Percentiles rank a stretch among this genome's conserved stretches.
Conservation (phyloP, 2,113 vertebrate species). For the Ursus arctos region DNA sequence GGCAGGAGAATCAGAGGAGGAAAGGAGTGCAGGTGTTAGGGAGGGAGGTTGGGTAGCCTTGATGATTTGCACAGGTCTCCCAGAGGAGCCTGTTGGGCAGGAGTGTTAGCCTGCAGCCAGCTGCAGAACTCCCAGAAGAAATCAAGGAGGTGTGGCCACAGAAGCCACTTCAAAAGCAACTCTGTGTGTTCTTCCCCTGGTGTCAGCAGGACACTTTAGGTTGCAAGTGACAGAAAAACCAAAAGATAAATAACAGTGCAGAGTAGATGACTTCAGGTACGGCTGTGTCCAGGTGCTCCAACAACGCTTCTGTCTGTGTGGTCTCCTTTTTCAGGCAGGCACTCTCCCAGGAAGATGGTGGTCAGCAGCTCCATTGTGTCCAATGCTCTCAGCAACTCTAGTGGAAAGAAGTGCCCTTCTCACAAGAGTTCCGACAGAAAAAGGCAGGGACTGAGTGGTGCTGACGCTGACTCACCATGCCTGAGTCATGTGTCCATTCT, state of each 20-base stretch:
- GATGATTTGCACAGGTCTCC: not conserved
- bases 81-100: not conserved
- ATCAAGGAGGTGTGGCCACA: not conserved
- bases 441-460: too few species aligned
- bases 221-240: conserved; percentile 20
- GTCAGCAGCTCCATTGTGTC: not conserved
- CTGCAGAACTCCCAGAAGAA: not conserved
- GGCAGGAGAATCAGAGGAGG: not conserved
- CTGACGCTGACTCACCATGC: too few species aligned
- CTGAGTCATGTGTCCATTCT: not conserved
- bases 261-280: not conserved
- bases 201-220: not conserved
- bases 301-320: not conserved
- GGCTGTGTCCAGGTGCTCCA: not conserved
- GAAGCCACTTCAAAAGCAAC: not conserved
- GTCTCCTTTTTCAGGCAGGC: not conserved
- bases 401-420: not conserved
- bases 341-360: not conserved
- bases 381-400: too few species aligned
- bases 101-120: not conserved
- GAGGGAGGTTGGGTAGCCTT: not conserved
- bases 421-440: not conserved
- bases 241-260: not conserved
- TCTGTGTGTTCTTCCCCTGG: not conserved
- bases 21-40: not conserved